Base-by-base conservation (phyloP, 2,888 invertebrate genomes). In the Conchocele bisecta region DNA sequence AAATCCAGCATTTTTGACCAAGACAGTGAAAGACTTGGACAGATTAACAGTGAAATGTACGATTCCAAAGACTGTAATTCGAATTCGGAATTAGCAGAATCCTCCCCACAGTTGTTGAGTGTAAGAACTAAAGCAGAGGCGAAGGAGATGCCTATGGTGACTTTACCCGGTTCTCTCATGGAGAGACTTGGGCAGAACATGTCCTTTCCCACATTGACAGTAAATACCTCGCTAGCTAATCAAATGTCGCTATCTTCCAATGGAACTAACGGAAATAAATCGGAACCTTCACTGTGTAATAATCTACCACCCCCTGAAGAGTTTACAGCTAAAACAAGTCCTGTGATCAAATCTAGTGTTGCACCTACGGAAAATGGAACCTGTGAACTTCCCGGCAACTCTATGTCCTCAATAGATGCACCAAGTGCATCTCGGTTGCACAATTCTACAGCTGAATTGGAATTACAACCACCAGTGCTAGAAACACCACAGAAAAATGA, bases 1-100 rank as follows among this genome's bases (percentile, higher is more conserved):
- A 96, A 97, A 91, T 95, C 96, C 76, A 97, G 97, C 67, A 90
- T 98, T 59, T 98, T 98, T 91, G 98, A 98, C 90, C 98, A 98
- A 91, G 98, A 98, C 91, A 94, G 96, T 41, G 97, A 98, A 91
- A 93, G 98, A 35, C 93, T 98, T 67, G 97, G 97, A 91, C 88
- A 90, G 86, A 95, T 96, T 66, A 93, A 95, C 89, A n/a, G n/a
- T n/a, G 94, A 97, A 91, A 94, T 96, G 92, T 94, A 96, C 92
- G 94, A 97, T 92, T 89, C 90, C 11, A 90, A 90, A 75, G 86
- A 88, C 24, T 35, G 83, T 29, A 67, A 46, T 26, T 50, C 69
- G 13, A 48, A 33, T 53, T 46, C 70, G 37, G 81, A 72, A 11
- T n/a, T n/a, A n/a, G n/a, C n/a, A n/a, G 81, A 75, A 44, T 75